phyloP scores from a whole-genome alignment of 30 jellyfish, hydroid and myxozoan species.

The Clytia hemisphaerica region DNA sequence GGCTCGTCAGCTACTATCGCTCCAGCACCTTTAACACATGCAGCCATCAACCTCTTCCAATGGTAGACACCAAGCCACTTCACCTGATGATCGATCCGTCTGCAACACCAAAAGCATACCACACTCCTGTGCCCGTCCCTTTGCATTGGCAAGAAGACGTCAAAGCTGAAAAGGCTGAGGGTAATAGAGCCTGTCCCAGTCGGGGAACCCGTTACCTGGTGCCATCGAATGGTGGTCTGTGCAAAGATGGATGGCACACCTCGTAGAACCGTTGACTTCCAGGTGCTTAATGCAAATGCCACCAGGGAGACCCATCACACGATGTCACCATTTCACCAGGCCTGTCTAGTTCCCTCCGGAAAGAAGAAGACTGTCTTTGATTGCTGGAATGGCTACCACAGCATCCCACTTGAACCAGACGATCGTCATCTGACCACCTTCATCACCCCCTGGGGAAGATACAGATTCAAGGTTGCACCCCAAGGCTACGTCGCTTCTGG shows the following conservation, averaged over 20 bases:
- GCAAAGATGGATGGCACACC: slow-evolving; percentile 29
- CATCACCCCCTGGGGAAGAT: too few relatives aligned
- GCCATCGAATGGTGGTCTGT: slow-evolving; percentile 29
- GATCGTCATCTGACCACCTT: too few relatives aligned
- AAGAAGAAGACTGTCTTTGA: not conserved
- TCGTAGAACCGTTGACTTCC: slow-evolving; percentile 45
- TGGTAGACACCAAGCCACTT: slow-evolving; percentile 22
- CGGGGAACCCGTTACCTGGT: slow-evolving; percentile 43
- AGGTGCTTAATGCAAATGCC: slow-evolving; percentile 16
- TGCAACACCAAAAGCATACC: slow-evolving; percentile 24
- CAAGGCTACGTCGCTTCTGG: not conserved
- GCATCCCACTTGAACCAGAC: too few relatives aligned
- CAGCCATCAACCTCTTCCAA: not conserved
- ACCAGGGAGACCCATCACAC: slow-evolving; percentile 46
- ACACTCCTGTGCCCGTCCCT: slow-evolving; percentile 37
- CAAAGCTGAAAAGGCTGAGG: slow-evolving; percentile 38
- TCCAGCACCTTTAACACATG: slow-evolving; percentile 25
- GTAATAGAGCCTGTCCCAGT: slow-evolving; percentile 34
- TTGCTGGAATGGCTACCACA: not conserved
- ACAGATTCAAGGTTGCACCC: too few relatives aligned
- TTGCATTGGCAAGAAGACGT: slow-evolving; percentile 37
- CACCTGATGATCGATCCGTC: slow-evolving; percentile 18
- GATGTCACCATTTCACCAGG: slow-evolving; percentile 47
- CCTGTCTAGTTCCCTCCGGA: too few relatives aligned
- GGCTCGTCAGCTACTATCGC: slow-evolving; percentile 9